Evolutionary conservation across 1,140 invertebrate genomes (phyloP).

Genomic region (Cepaea nemoralis): DNA sequence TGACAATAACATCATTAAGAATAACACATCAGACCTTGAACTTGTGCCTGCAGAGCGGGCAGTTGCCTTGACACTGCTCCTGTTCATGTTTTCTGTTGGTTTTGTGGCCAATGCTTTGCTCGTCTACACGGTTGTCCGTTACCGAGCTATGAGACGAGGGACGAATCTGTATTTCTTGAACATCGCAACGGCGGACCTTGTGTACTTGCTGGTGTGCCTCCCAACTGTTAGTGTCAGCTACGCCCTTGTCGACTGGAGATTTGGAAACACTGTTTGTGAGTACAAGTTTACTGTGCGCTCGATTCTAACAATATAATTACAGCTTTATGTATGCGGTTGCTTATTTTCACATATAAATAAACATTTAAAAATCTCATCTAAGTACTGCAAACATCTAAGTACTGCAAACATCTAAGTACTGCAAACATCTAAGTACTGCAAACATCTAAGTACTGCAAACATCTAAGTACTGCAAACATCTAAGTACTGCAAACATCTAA

Average conservation of each 20-base stretch:
- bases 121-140: conserved; percentile 83
- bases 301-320: too few relatives aligned
- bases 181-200: conserved; percentile 86
- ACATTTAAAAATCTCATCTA: too few relatives aligned
- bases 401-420: too few relatives aligned
- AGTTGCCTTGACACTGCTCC: conserved; percentile 85
- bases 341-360: too few relatives aligned
- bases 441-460: too few relatives aligned
- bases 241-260: conserved; percentile 79
- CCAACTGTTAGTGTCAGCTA: conserved; percentile 75
- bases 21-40: not conserved
- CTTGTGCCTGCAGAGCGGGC: not conserved
- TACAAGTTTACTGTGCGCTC: too few relatives aligned
- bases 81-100: conserved; percentile 87
- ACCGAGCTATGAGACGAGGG: conserved; percentile 89
- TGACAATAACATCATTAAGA: too few relatives aligned
- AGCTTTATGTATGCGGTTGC: too few relatives aligned
- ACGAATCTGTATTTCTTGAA: conserved; percentile 90
- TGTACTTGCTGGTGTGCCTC: conserved; percentile 91
- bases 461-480: too few relatives aligned
- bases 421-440: too few relatives aligned
- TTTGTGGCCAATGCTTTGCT: conserved; percentile 88
- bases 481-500: too few relatives aligned
- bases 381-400: too few relatives aligned
- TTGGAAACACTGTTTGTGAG: conserved; percentile 86